Evolutionary conservation across 2,888 invertebrate genomes (phyloP).

Genomic region (Chaetogeoica ovagalla): DNA sequence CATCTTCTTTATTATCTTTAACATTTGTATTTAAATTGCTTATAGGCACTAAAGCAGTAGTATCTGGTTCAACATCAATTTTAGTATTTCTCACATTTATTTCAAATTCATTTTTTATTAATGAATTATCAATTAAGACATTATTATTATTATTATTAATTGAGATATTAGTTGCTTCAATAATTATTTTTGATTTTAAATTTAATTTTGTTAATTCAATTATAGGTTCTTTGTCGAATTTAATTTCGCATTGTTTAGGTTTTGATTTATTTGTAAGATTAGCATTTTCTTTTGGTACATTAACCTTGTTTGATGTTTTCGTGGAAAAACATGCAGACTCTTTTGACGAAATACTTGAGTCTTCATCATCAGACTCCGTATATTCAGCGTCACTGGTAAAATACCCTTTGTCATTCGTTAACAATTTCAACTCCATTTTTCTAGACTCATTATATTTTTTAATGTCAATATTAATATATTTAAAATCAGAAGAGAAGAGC

Average conservation of each 20-base stretch:
- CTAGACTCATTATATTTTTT: background rate
- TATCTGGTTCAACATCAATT: background rate
- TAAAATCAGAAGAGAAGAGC: background rate
- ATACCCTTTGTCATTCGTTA: slow-evolving; percentile 17
- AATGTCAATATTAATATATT: background rate
- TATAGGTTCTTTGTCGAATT: background rate
- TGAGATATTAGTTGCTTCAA: no score
- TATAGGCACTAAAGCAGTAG: background rate
- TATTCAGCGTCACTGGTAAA: background rate
- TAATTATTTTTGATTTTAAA: slow-evolving; percentile 1
- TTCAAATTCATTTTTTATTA: background rate
- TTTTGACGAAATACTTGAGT: slow-evolving; percentile 5
- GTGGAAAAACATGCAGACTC: background rate
- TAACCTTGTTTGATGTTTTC: background rate
- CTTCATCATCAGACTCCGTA: slow-evolving; percentile 5
- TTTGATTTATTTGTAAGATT: background rate
- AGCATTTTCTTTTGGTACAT: no score
- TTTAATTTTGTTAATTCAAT: background rate
- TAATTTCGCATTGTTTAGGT: background rate
- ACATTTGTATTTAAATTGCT: background rate
- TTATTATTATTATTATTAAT: slow-evolving; percentile 1
- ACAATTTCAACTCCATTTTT: background rate
- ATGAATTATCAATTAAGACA: background rate
- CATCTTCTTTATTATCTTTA: background rate
- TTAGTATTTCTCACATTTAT: background rate